phyloP scores from a whole-genome alignment of 2,113 vertebrate species.

The Psammodynastes pulverulentus region DNA sequence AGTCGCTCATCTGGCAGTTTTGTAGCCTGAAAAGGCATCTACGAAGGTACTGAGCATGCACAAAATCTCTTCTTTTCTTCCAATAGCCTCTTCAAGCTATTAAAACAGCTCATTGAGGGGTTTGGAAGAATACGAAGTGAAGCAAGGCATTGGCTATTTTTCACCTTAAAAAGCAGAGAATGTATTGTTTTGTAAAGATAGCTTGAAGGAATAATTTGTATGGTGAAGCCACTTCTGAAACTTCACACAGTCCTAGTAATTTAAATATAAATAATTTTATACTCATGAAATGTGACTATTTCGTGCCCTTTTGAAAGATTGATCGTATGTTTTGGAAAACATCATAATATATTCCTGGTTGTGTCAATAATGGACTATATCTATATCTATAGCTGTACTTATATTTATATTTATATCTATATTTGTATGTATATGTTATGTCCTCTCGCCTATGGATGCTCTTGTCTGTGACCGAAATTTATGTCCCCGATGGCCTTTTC shows the following conservation, averaged over 20 bases:
- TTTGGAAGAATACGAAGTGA: neutral
- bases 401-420: too few relatives aligned
- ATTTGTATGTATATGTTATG: too few relatives aligned
- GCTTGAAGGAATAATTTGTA: neutral
- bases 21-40: neutral
- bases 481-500: too few relatives aligned
- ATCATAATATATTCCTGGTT: neutral
- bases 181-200: neutral
- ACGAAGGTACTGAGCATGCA: neutral
- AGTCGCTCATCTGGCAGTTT: neutral
- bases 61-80: neutral
- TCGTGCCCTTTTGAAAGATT: neutral
- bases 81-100: neutral
- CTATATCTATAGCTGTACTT: too few relatives aligned
- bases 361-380: too few relatives aligned
- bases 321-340: neutral
- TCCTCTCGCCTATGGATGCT: too few relatives aligned
- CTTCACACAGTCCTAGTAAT: neutral
- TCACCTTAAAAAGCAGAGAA: neutral
- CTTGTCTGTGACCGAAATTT: too few relatives aligned
- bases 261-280: neutral
- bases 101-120: neutral
- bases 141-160: neutral
- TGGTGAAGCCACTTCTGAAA: neutral
- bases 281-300: neutral